Evolutionary conservation across 1,140 invertebrate species (phyloP).

Genomic region (Tribolium castaneum): DNA sequence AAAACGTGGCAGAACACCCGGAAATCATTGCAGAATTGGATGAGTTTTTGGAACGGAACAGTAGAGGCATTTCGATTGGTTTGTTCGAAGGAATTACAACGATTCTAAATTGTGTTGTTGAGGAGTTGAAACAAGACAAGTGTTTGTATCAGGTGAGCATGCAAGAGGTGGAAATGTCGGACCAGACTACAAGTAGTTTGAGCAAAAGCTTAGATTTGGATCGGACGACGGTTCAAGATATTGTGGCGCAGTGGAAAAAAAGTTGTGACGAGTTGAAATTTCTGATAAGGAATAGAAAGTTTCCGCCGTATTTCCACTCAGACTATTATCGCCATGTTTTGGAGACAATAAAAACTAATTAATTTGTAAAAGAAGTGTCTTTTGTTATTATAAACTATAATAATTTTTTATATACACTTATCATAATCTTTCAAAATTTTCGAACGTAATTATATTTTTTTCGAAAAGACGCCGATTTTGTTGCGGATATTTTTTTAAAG

Average conservation of each 20-base stretch:
- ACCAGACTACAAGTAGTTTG: not conserved
- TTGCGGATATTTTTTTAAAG: no score
- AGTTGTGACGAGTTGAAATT: not conserved
- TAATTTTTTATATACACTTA: no score
- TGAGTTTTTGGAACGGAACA: not conserved
- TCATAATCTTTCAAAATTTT: no score
- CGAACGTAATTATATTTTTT: no score
- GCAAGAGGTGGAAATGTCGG: not conserved
- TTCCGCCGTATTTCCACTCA: constrained; percentile 9
- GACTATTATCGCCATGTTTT: constrained; percentile 1
- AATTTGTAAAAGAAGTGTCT: not conserved
- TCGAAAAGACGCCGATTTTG: no score
- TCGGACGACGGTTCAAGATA: not conserved
- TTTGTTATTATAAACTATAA: not conserved
- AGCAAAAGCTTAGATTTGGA: not conserved
- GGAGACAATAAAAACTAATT: not conserved
- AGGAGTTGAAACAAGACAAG: not conserved
- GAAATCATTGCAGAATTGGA: not conserved
- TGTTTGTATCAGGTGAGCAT: not conserved
- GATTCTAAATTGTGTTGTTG: not conserved
- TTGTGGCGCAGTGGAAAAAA: not conserved
- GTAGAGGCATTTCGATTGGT: not conserved
- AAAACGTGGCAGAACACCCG: not conserved
- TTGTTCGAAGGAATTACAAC: not conserved
- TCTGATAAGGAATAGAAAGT: not conserved